Evolutionary conservation across 2,797 vertebrate species (phyloP), one percentile per base, ranked within the genome.

Genomic region (Cercopithecus mitis): DNA sequence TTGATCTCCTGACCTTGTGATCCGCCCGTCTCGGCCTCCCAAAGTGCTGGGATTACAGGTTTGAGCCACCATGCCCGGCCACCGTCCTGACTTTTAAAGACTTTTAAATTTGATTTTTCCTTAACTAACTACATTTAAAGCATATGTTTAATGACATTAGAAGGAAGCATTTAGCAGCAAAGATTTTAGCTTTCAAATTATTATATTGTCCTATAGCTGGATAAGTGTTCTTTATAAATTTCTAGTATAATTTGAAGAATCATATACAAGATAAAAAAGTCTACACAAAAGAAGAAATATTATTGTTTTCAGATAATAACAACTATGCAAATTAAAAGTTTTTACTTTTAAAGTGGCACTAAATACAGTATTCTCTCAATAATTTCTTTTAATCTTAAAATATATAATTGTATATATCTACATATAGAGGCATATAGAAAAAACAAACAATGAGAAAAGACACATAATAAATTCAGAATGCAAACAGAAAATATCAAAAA

Each of bases 131-230:
- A 7, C 19, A 52, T 45, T 95, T 85, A 70, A 88, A 50, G 43
- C 64, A 73, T 76, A 80, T n/a, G 25, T 70, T 95, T 98, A 64
- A 58, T 88, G 0, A 7, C 77, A 64, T 27, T 17, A 80, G 27
- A 97, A 89, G 77, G 84, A 97, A 85, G 8, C 36, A 41, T 87
- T 12, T 80, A 86, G 43, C 11, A 83, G 17, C 36, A 15, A 82
- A 52, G 45, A 97, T 94, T 95, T 95, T 95, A 95, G 50, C 70
- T 91, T 75, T 97, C 79, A 47, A 82, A 80, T 83, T 97, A 88
- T 19, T 15, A 15, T 73, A 93, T 92, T 45, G 81, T 0, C 7
- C 27, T 52, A 41, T n/a, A 12, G 45, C 7, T 91, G 25, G 47
- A 90, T 96, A 85, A 92, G 19, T 25, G 10, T 82, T 27, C 2